phyloP scores from a whole-genome alignment of 2,797 vertebrate genomes.

The Scleropages formosus region DNA sequence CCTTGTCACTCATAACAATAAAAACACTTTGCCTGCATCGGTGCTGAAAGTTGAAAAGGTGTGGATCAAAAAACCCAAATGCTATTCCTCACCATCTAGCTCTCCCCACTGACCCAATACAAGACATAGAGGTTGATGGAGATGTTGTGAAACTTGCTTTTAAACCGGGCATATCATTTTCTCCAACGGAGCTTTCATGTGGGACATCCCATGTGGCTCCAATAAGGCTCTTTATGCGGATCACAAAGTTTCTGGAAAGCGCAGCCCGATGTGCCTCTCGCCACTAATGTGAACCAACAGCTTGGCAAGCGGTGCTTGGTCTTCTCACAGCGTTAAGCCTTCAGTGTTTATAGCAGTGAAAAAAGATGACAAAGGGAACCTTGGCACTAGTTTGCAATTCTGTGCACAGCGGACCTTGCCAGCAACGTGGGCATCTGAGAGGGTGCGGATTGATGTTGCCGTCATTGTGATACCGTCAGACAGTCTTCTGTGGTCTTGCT shows the following conservation, averaged over 20 bases:
- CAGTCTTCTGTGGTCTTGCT: constrained; percentile 5
- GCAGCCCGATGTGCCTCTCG: constrained; percentile 12
- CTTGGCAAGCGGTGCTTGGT: not conserved
- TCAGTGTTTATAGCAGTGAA: not conserved
- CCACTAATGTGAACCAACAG: constrained; percentile 31
- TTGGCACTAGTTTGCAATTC: not conserved
- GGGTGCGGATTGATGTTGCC: not conserved
- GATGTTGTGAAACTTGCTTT: not conserved
- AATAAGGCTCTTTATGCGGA: constrained; percentile 32
- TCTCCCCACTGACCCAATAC: not conserved
- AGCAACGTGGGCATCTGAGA: not conserved
- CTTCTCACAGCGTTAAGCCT: not conserved
- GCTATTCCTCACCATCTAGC: not conserved
- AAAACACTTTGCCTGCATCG: too few species aligned
- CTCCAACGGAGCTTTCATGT: constrained; percentile 12
- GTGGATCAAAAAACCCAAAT: not conserved
- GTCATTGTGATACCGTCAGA: not conserved
- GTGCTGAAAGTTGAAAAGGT: too few species aligned
- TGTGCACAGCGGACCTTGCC: not conserved
- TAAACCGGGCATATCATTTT: not conserved
- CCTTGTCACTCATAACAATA: not conserved
- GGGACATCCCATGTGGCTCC: constrained; percentile 24
- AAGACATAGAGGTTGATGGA: not conserved
- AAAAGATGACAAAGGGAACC: not conserved
- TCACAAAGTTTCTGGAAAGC: constrained; percentile 32